Base-by-base conservation (phyloP, 1,140 invertebrate species). In the Eueides isabella region DNA sequence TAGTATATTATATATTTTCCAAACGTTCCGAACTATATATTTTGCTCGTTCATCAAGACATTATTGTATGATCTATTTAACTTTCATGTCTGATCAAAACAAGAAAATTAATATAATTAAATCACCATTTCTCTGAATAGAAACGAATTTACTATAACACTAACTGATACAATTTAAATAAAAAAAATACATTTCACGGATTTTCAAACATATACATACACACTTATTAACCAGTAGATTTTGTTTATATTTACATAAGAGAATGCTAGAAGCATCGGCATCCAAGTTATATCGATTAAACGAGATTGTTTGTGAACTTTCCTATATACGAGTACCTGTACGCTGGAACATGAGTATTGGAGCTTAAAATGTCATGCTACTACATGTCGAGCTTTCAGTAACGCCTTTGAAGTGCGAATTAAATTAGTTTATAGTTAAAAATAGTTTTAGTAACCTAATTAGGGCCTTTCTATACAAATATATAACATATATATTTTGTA, bases 281-380 rank as follows among this genome's bases (percentile, higher is more conserved):
- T 55, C 48, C 23, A 55, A 26, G 19, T 55, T 44, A 5, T 23
- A 44, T 44, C 41, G 41, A 44, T 44, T 44, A 6, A 44, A 14
- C 41, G 41, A 44, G 41, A 44, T 44, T 55, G 48, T 55, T 55
- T 55, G 48, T 55, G 48, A 55, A 55, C 19, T 55, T 55, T 26
- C 7, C 19, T 5, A 23, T 55, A 26, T 26, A 23, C 48, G 23
- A 55, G 48, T 26, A 55, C 48, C 48, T 55, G 48, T 9, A 55
- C 23, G 48, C 48, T 5, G 48, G n/a, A 55, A 55, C 19, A 26
- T 55, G 48, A 55, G 48, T 55, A 26, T 55, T 2, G 9, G 48
- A 23, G 48, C 48, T 55, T 38, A 38, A 38, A 38, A 5, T 55
- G 19, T 55, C 23, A 14, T 23, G 48, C 19, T 26, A 26, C 48